Base-by-base conservation (phyloP, 2,797 vertebrate genomes). In the Anolis apletophallus region DNA sequence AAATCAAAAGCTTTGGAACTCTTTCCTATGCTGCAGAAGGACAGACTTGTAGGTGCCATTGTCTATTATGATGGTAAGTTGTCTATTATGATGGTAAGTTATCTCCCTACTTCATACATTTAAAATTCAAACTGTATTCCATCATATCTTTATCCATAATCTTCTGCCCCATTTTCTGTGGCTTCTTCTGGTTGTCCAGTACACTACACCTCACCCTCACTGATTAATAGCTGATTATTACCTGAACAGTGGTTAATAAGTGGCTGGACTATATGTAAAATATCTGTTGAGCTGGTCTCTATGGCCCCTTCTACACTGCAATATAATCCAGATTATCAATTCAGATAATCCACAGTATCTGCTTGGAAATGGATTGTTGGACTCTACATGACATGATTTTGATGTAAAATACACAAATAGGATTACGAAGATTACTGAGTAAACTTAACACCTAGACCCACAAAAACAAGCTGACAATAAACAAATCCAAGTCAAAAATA, bases 21-120 rank as follows among this genome's bases (percentile, higher is more conserved):
- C 36, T 99, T 99, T 80, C 99, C 99, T 55, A 99, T 99, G 99
- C 97, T 99, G 55, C 98, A 97, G 94, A 98, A 97, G 92, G 99
- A 99, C 92, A 96, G 93, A 92, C 97, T 99, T 67, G 98, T 97
- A 0, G 99, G 98, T 84, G 99, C 98, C 76, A 99, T 99, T 29
- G 99, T 99, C 90, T 99, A 99, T 96, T 99, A 98, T 0, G 99
- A 99, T 0, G 99, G 99, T 99, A 95, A 0, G 95, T 95, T 73
- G 5, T 76, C 90, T 99, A 99, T 96, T 99, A 98, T 0, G 99
- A 99, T 0, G 99, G 99, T 99, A 95, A 0, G 95, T 95, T 73
- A 4, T 76, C 52, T 40, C 46, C 55, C 52, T 34, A 50, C 59
- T 50, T 57, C 11, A 68, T 29, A 55, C 29, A 50, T 55, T 69